Conservation (phyloP, 2,113 vertebrate species). For the Pogona vitticeps region DNA sequence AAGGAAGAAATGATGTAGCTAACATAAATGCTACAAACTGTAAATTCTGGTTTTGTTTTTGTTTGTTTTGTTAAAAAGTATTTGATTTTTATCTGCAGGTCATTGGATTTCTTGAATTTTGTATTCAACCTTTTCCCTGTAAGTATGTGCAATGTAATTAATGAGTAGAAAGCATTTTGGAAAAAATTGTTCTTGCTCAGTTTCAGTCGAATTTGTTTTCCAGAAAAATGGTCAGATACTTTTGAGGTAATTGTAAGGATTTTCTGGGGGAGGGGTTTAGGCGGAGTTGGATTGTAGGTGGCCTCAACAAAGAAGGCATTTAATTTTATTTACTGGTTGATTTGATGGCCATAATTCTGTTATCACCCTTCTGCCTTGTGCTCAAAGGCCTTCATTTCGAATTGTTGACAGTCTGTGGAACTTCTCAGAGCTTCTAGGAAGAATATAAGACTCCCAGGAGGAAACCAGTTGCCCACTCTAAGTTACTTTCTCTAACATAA, state of each 20-base stretch:
- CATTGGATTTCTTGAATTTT: slow-evolving; percentile 86
- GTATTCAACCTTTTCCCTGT: slow-evolving; percentile 88
- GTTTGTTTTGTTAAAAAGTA: slow-evolving; percentile 21
- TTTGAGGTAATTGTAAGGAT: neutral
- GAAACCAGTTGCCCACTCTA: too few species aligned
- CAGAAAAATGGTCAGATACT: neutral
- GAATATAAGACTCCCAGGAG: too few species aligned
- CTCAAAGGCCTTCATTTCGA: too few species aligned
- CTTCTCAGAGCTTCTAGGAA: too few species aligned
- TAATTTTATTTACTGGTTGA: too few species aligned
- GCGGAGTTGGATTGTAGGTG: neutral
- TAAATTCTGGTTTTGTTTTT: neutral
- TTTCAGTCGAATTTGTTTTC: neutral
- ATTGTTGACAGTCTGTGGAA: too few species aligned
- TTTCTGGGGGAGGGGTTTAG: neutral
- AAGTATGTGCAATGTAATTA: slow-evolving; percentile 55
- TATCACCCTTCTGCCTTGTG: too few species aligned
- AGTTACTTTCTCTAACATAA: too few species aligned
- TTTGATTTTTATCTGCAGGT: slow-evolving; percentile 79
- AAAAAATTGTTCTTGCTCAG: neutral
- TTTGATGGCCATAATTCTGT: too few species aligned
- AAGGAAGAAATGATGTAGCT: neutral
- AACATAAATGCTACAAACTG: neutral
- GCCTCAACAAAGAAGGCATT: neutral
- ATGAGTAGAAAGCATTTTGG: neutral